These are phyloP conservation scores for Ferdinandea cuprea DNA, from an alignment of 2,888 invertebrate species.

Conservation along the genomic window DNA sequence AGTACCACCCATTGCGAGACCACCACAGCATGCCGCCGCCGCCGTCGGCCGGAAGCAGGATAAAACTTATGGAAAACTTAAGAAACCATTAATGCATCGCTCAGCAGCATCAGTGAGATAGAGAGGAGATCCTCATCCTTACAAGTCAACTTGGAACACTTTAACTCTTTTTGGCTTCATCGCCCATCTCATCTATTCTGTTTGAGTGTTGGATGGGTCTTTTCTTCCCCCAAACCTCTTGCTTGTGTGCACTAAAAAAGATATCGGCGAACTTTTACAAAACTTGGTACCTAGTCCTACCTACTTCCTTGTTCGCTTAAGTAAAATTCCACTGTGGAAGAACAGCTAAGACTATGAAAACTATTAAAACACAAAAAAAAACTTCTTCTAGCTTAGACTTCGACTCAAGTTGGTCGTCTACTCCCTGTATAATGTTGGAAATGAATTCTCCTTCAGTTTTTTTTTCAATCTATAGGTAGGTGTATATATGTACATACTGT, in stretches of 20 bases:
- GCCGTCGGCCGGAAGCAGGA: conserved; percentile 56
- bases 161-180: conserved; percentile 59
- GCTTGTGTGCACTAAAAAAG: conserved; percentile 28
- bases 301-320: conserved; percentile 47
- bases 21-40: conserved; percentile 18
- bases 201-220: conserved; percentile 1
- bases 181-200: conserved; percentile 35
- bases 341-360: conserved; percentile 4
- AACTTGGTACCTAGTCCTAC: conserved; percentile 46
- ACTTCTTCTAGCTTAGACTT: conserved; percentile 33
- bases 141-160: conserved; percentile 60
- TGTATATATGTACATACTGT: neutral
- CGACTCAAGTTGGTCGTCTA: conserved; percentile 30
- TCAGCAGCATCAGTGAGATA: conserved; percentile 16
- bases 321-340: conserved; percentile 26
- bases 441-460: neutral
- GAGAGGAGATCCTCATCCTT: conserved; percentile 12
- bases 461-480: too few species aligned
- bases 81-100: conserved; percentile 69
- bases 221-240: conserved; percentile 1
- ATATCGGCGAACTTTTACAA: conserved; percentile 60
- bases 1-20: conserved; percentile 37
- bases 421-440: conserved; percentile 1
- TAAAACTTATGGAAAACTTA: conserved; percentile 72
- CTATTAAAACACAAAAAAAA: conserved; percentile 7